Evolutionary conservation across 2,113 vertebrate genomes (phyloP).

Genomic region (Athene cunicularia): DNA sequence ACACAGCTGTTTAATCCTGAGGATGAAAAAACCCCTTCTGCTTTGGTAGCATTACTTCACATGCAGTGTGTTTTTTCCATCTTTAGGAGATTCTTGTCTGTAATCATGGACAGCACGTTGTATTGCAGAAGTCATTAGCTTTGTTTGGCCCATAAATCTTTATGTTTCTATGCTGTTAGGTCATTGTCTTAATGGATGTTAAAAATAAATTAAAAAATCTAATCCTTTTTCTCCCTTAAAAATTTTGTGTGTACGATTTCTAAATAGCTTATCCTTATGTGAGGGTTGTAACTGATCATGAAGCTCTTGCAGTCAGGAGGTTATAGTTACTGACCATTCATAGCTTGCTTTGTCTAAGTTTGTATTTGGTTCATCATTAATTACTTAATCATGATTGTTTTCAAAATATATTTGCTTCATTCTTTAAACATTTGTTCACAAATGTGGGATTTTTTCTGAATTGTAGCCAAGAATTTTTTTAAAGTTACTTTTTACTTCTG

Average conservation of each 20-base stretch:
- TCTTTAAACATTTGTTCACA: not conserved
- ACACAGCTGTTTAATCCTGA: not conserved
- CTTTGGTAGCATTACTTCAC: not conserved
- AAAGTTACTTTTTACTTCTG: not conserved
- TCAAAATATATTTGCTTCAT: not conserved
- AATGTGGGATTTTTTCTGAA: not conserved
- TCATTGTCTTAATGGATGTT: not conserved
- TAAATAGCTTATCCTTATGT: not conserved
- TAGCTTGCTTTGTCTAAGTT: not conserved
- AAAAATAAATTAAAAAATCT: not conserved
- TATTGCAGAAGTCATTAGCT: not conserved
- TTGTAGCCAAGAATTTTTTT: not conserved
- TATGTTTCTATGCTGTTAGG: not conserved
- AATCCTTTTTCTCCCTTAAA: not conserved
- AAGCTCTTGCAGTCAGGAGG: not conserved
- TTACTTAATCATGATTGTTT: not conserved
- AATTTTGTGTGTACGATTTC: not conserved
- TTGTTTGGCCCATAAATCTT: not conserved
- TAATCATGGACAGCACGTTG: rapidly evolving
- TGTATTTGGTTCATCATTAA: not conserved
- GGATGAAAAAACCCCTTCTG: not conserved
- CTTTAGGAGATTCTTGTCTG: not conserved
- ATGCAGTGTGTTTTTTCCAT: not conserved
- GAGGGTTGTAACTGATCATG: not conserved
- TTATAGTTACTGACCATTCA: not conserved